Conservation (phyloP, 2,113 vertebrate genomes). For the Hemiprocne comata region DNA sequence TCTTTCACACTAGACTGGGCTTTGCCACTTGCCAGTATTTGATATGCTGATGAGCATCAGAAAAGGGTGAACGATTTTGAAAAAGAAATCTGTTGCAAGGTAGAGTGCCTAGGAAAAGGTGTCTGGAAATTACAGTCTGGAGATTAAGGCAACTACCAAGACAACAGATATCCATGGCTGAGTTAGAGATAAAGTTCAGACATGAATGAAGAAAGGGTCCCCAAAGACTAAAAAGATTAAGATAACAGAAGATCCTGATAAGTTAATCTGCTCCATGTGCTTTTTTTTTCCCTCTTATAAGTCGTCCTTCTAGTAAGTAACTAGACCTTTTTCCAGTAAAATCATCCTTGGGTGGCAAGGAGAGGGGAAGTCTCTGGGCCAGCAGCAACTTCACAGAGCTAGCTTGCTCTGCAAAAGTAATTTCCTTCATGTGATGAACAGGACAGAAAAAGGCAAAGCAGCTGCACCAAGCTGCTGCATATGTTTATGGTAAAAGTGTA, state of each 20-base stretch:
- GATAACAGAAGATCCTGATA: background rate
- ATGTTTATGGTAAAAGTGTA: background rate
- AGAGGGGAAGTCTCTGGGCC: background rate
- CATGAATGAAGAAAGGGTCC: background rate
- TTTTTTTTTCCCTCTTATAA: background rate
- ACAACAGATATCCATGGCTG: background rate
- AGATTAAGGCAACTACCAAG: background rate
- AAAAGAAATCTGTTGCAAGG: background rate
- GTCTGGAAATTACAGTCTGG: background rate
- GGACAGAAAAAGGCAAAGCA: background rate
- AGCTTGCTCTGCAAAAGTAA: background rate
- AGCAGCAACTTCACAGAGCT: background rate
- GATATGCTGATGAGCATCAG: background rate
- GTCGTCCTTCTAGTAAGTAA: background rate
- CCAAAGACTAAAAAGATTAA: background rate
- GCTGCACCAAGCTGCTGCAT: background rate
- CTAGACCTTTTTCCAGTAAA: background rate
- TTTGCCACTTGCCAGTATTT: background rate
- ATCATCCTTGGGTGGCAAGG: accelerated
- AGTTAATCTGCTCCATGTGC: background rate
- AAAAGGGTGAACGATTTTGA: background rate
- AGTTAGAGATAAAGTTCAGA: background rate
- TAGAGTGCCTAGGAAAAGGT: background rate
- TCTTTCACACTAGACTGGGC: background rate
- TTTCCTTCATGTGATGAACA: background rate